A percentile compares a stretch with the other conserved stretches of the same genome.
These are phyloP conservation scores for Thrips palmi DNA, from an alignment of 1,140 invertebrate species.

Conservation along the genomic window DNA sequence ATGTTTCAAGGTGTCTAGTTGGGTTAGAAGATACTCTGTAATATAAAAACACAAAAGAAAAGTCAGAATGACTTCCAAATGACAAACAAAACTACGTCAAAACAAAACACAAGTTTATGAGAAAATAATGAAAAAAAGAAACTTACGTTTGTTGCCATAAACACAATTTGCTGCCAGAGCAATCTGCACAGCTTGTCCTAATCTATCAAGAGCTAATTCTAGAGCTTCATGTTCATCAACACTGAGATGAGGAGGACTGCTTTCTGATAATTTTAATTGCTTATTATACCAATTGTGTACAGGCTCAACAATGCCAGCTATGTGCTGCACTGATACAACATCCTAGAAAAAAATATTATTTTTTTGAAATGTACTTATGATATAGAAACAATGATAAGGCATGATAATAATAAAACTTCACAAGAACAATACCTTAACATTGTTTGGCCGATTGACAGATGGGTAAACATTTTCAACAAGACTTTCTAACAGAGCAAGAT, in stretches of 20 bases:
- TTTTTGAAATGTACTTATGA: conserved; percentile 14
- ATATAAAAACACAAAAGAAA: too few species aligned
- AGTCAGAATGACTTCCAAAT: too few species aligned
- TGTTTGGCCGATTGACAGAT: conserved; percentile 4
- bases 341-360: neutral
- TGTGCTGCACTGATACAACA: conserved; percentile 3
- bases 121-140: too few species aligned
- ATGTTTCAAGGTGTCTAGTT: too few species aligned
- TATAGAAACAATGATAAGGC: conserved; percentile 7
- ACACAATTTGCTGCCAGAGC: conserved; percentile 50
- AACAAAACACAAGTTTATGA: too few species aligned
- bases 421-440: conserved; percentile 2
- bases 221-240: neutral
- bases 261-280: neutral
- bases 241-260: neutral
- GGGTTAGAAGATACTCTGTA: too few species aligned
- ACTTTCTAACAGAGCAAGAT: conserved; percentile 41
- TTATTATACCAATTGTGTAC: conserved; percentile 21
- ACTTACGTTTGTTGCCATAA: conserved; percentile 47
- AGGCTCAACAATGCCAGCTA: conserved; percentile 23
- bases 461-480: conserved; percentile 24
- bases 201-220: conserved; percentile 36
- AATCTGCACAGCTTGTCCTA: conserved; percentile 58
- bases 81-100: too few species aligned
- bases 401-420: neutral